phyloP scores from a whole-genome alignment of 2,113 vertebrate genomes.

The Ginglymostoma cirratum region DNA sequence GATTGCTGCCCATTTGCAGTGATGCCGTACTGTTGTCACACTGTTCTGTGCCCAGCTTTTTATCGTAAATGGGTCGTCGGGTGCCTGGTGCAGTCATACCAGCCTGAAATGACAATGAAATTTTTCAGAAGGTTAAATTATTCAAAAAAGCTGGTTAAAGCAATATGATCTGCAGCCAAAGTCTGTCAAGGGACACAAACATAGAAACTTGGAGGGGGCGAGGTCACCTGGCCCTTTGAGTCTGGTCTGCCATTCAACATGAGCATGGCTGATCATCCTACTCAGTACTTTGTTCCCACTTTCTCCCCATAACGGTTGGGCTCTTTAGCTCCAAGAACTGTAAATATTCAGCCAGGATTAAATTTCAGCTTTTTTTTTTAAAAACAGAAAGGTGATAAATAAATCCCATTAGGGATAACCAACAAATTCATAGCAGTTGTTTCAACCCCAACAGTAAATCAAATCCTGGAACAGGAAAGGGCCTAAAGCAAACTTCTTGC shows the following conservation, averaged over 20 bases:
- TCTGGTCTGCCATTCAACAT: no score
- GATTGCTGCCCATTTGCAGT: constrained; percentile 85
- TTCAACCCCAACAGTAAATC: background rate
- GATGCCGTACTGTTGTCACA: constrained; percentile 90
- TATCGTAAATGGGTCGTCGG: constrained; percentile 82
- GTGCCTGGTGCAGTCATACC: constrained; percentile 91
- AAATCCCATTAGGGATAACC: background rate
- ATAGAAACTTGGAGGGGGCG: no score
- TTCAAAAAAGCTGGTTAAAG: background rate
- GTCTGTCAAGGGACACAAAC: background rate
- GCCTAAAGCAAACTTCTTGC: background rate
- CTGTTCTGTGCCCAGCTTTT: constrained; percentile 77
- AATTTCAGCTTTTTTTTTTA: background rate
- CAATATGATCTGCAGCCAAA: background rate
- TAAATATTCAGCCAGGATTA: background rate
- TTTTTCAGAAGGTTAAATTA: background rate
- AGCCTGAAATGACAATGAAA: constrained; percentile 55
- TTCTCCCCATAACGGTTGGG: no score
- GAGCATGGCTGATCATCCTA: no score
- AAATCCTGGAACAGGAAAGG: background rate
- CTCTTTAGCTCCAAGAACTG: no score
- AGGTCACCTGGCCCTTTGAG: no score
- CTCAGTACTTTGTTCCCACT: no score
- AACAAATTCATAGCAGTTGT: background rate
- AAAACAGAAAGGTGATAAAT: background rate